Base-by-base conservation (phyloP, 2,888 invertebrate genomes). In the Scaptomyza cyrtandrae region DNA sequence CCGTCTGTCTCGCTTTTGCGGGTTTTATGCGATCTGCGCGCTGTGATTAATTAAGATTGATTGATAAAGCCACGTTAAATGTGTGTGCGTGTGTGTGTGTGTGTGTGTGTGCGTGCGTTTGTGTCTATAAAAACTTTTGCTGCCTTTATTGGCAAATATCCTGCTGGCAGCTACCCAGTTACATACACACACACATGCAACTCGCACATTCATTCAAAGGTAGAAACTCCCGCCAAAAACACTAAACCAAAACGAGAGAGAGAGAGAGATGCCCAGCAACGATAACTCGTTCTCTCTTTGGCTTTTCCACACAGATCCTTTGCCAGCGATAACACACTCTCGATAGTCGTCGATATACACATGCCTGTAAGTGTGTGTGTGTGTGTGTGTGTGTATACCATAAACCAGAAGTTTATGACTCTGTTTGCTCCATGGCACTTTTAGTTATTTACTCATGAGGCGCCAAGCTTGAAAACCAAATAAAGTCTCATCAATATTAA, bases 11-110 rank as follows among this genome's bases (percentile, higher is more conserved):
- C 48, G 56, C 68, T 54, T 62, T 68, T 61, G 59, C 44, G 56
- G 66, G 71, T 60, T 88, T 82, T 67, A 75, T 85, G 84, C 77
- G 90, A 90, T 90, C 90, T 90, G 86, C 78, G 88, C 80, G 77
- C 70, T 88, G 82, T 91, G 91, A 91, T 91, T 91, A 91, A 91
- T 91, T 91, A 91, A 91, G 91, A 91, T 91, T 90, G 91, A 91
- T 91, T 91, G 91, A 91, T 91, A 91, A 86, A 64, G 65, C 64
- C 50, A 55, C 73, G 67, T 77, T 73, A 75, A 76, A 67, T 64
- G 63, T 55, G 43, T 63, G 54, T 50, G 54, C 44, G 55, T 53
- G 58, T 46, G 57, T 46, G 58, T 24, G 50, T 45, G 45, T 41
- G 64, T 29, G 35, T 35, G 66, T 33, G 39, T 46, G 58, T 24